Evolutionary conservation across 2,888 invertebrate genomes (phyloP), one percentile per base, ranked within the genome.

Genomic region (Nemapogon koenigi): DNA sequence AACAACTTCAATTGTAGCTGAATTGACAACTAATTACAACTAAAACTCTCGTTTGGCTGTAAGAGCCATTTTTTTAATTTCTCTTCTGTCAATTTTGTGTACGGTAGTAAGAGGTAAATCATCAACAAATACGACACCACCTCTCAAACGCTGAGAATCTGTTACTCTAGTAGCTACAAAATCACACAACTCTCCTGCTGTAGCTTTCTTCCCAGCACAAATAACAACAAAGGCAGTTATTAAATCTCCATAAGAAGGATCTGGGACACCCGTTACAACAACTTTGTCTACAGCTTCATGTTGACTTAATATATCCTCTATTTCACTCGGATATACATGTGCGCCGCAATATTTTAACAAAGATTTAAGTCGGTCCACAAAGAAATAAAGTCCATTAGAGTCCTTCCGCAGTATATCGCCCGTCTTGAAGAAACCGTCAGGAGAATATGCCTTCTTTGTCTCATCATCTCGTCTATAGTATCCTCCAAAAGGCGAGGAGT

Each of bases 391-490:
- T 42, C 52, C 52, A 26, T 53, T 41, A 4, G 57, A 51, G 41
- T 59, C 57, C 40, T 39, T 55, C 45, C 53, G 55, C 39, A 65
- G 61, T 14, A 63, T 46, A 44, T 62, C 62, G 16, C 61, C 63
- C 2, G 62, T 63, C 35, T 50, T 58, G 32, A 66, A 43, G 59
- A 62, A 65, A 2, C 57, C 62, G 28, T 64, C 58, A 4, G 52
- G 49, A 3, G 58, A 57, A 28, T 61, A 37, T 33, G 62, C 51
- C 19, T 46, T 46, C 26, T 43, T 48, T 7, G 60, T 61, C 41
- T 62, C 62, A 38, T 58, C 52, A 8, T 49, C 49, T 41, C 63
- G 62, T 31, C 59, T 56, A 13, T 57, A 43, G 46, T 64, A 66
- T 15, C 59, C 62, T 7, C 7, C 6, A 22, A 37, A 37, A 25